These are phyloP conservation scores for Saccostrea glomerata DNA, from an alignment of 1,140 invertebrate genomes.

Conservation along the genomic window DNA sequence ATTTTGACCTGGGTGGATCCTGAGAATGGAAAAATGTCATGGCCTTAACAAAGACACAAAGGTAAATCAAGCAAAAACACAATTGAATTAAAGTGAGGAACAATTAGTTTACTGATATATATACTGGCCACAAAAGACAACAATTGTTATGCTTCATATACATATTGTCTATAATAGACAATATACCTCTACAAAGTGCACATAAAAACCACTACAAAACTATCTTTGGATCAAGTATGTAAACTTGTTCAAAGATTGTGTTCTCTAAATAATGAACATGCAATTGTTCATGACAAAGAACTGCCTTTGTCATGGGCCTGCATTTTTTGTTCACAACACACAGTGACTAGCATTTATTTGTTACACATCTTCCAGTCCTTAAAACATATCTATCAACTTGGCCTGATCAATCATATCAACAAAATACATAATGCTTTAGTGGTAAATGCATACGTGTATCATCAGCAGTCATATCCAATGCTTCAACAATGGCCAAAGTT, in stretches of 20 bases:
- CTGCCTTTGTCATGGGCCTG: not conserved
- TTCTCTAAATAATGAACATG: not conserved
- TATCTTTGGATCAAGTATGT: not conserved
- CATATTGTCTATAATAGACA: no score
- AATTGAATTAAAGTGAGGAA: not conserved
- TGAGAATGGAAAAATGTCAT: not conserved
- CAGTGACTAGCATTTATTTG: constrained; percentile 28
- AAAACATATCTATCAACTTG: not conserved
- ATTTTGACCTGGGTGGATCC: not conserved
- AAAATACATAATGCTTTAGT: constrained; percentile 22
- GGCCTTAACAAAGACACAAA: not conserved
- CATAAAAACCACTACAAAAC: constrained; percentile 3
- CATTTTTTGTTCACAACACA: constrained; percentile 22
- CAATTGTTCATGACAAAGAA: constrained; percentile 5
- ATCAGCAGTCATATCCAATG: constrained; percentile 16
- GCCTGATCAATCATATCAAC: not conserved
- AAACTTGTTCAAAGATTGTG: not conserved
- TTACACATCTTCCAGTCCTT: not conserved
- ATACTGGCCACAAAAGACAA: constrained; percentile 26
- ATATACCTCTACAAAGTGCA: constrained; percentile 20
- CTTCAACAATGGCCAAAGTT: constrained; percentile 29
- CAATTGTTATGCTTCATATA: not conserved
- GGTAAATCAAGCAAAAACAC: constrained; percentile 2
- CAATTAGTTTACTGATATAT: not conserved
- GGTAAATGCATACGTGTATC: not conserved